Conservation (phyloP, 2,113 vertebrate species). For the Anarrhichthys ocellatus region DNA sequence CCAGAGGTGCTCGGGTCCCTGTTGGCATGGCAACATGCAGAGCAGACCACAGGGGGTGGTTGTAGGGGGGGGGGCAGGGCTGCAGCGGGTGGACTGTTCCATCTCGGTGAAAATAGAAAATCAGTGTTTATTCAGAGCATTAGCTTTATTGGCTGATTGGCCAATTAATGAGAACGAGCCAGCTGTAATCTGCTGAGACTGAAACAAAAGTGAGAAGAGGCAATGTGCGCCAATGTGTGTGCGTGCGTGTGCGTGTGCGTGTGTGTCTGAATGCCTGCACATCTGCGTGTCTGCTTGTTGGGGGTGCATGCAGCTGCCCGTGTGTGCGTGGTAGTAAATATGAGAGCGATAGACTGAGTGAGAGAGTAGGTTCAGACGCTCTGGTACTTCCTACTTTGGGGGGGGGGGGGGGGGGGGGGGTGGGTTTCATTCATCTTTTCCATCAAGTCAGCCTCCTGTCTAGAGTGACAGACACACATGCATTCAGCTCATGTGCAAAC, state of each 20-base stretch:
- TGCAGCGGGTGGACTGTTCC: conserved; percentile 41
- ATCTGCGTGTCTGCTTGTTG: conserved; percentile 29
- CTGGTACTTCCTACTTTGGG: conserved; percentile 8
- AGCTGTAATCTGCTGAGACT: conserved; percentile 45
- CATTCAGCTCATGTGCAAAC: background rate
- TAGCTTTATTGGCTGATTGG: conserved; percentile 56
- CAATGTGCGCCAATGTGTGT: conserved; percentile 3
- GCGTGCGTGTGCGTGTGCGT: background rate
- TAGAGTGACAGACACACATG: background rate
- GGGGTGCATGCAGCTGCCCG: conserved; percentile 17
- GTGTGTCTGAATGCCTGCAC: conserved; percentile 16
- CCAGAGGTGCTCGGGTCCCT: conserved; percentile 52
- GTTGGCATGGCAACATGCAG: conserved; percentile 73
- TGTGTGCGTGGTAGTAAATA: conserved; percentile 34
- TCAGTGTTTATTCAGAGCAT: conserved; percentile 35
- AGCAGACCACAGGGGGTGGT: conserved; percentile 47
- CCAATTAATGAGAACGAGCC: conserved; percentile 57
- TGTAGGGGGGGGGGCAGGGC: background rate
- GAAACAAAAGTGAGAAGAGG: conserved; percentile 6
- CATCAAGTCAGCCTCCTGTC: conserved; percentile 8
- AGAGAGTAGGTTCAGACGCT: conserved; percentile 29
- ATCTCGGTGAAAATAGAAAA: conserved; percentile 26
- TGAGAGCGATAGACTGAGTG: conserved; percentile 33
- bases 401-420: background rate
- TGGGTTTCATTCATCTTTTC: conserved; percentile 45